Evolutionary conservation across 2,888 invertebrate species (phyloP).

Genomic region (Drosophila parthenogenetica): DNA sequence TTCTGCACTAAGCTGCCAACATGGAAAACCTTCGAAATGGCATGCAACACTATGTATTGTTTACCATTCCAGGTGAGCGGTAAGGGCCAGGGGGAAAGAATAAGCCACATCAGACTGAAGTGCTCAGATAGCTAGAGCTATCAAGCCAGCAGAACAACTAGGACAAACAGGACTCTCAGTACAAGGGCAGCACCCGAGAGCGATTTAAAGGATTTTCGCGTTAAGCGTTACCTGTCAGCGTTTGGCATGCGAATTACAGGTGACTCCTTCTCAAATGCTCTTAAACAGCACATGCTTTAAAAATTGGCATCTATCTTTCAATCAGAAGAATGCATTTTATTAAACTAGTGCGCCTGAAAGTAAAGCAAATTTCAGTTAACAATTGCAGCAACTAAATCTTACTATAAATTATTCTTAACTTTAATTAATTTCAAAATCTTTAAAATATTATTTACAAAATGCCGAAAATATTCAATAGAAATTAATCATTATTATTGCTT

Average conservation of each 20-base stretch:
- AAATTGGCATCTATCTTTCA: constrained; percentile 22
- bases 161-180: neutral
- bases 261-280: constrained; percentile 63
- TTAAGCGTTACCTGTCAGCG: constrained; percentile 75
- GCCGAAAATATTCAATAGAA: no score
- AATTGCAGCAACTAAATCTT: no score
- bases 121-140: constrained; percentile 21
- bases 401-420: no score
- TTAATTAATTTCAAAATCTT: no score
- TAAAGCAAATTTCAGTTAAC: neutral
- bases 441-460: no score
- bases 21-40: constrained; percentile 40
- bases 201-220: constrained; percentile 73
- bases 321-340: constrained; percentile 41
- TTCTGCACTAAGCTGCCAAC: constrained; percentile 38
- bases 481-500: no score
- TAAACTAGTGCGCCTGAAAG: constrained; percentile 14
- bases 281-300: constrained; percentile 63
- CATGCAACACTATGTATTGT: constrained; percentile 59
- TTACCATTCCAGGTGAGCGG: constrained; percentile 39
- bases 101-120: constrained; percentile 44
- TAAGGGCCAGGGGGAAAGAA: neutral
- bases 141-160: constrained; percentile 12
- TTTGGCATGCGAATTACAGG: constrained; percentile 78
- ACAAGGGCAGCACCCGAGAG: constrained; percentile 13